phyloP scores from a whole-genome alignment of 1,140 invertebrate genomes.

The Pseudomyrmex dendroicus region DNA sequence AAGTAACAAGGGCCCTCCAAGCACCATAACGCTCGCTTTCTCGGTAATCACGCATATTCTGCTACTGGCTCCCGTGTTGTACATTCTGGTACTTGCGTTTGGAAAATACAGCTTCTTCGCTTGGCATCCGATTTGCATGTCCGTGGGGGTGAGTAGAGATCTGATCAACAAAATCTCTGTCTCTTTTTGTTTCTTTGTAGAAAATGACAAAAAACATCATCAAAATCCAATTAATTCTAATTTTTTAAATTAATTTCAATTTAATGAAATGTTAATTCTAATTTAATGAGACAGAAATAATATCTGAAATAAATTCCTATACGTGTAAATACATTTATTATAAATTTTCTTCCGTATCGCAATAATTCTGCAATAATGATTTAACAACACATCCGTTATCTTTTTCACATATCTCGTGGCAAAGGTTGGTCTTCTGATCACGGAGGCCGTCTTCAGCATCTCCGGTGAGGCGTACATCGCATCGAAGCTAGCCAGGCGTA shows the following conservation, averaged over 20 bases:
- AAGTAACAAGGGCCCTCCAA: constrained; percentile 72
- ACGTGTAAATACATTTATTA: too few relatives aligned
- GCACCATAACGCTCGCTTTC: constrained; percentile 69
- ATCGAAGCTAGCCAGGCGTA: constrained; percentile 69
- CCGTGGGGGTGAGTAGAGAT: constrained; percentile 79
- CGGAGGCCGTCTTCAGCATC: constrained; percentile 79
- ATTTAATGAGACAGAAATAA: too few relatives aligned
- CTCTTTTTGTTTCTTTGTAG: too few relatives aligned
- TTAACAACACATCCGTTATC: neutral
- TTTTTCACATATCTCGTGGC: neutral
- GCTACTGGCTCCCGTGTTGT: constrained; percentile 78
- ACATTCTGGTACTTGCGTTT: constrained; percentile 78
- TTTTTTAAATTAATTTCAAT: too few relatives aligned
- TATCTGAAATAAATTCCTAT: too few relatives aligned
- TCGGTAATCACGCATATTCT: constrained; percentile 78
- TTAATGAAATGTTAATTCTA: too few relatives aligned
- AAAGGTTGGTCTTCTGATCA: constrained; percentile 77
- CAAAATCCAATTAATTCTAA: too few relatives aligned
- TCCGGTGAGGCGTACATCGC: constrained; percentile 78
- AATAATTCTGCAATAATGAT: neutral
- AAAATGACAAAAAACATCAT: too few relatives aligned
- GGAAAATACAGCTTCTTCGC: constrained; percentile 75
- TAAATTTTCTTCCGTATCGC: too few relatives aligned
- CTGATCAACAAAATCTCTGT: too few relatives aligned
- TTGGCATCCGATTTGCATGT: constrained; percentile 83